Evolutionary conservation across 2,888 invertebrate genomes (phyloP), one percentile per base, ranked within the genome.

Genomic region (Cephus rjabovi): DNA sequence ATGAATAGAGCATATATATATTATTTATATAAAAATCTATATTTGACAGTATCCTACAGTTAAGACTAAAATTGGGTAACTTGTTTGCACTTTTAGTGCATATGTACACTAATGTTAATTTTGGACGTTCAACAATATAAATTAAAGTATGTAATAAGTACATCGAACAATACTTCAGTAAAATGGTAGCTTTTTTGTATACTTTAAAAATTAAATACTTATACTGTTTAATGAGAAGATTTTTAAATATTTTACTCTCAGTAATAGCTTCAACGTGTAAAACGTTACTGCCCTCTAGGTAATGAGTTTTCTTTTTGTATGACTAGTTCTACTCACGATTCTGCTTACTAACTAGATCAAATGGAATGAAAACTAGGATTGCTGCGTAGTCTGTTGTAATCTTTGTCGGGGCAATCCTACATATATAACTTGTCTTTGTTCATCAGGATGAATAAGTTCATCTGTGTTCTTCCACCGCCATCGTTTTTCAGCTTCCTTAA

Each of bases 381-480:
- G 81, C 73, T 85, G 86, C 23, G 76, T 40, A 35, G 81, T 68
- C 12, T 84, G 84, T 30, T 81, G 78, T 76, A 85, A 73, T n/a
- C 85, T 84, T 69, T 79, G 82, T 4, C 78, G 81, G 0, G 92
- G 90, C 75, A 91, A 88, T 76, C 95, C 93, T 75, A 95, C 94
- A 85, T 95, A 94, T 87, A 96, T 94, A 11, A 96, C 94, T 86
- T 95, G 94, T 82, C 95, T 93, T 34, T 95, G 94, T 82, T 96
- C 95, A 31, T 95, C 95, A 0, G 95, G 95, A 90, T 96, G 96
- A 84, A 96, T 94, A 69, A 96, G 93, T 74, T 91, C 90, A 87
- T 96, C 95, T 73, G 94, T 91, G 85, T 94, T 95, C 87, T 94
- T 93, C 96, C 96, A 97, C 80, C 95, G 95, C 87, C 94, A 93